Base-by-base conservation (phyloP, 2,113 vertebrate species). In the Lipophrys pholis region DNA sequence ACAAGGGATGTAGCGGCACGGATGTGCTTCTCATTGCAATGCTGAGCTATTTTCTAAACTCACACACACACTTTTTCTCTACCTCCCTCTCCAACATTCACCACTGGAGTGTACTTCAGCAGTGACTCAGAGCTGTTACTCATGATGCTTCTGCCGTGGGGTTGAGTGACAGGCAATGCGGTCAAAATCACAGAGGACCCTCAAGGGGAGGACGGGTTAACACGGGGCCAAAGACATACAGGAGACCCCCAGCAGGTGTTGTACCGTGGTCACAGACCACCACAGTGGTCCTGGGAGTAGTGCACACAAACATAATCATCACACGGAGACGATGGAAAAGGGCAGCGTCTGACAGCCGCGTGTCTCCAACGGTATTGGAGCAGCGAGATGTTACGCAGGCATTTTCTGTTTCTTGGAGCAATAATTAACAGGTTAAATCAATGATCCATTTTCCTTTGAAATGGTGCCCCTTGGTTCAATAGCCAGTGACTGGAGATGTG, bases 1-100 rank as follows among this genome's bases (percentile, higher is more conserved):
- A 85, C 78, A 8, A 52, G 11, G 46, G 69, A 71, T 50, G 74
- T 46, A 15, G 45, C 72, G 62, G 73, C 0, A 0, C 10, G n/a
- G 57, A 45, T 78, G 81, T 82, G 88, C 75, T 50, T 67, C 0
- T 80, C 80, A 89, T 90, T 54, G 81, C 76, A 84, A 88, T 87
- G 76, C 51, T 3, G 54, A 59, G 50, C 57, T 15, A 55, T 66
- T 80, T 76, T 62, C 56, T 36, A 66, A 70, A 73, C 40, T 60
- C 59, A 1, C 0, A 35, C 17, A 8, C 65, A 30, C 21, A 30
- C 21, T 30, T 30, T 30, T 4, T 61, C 50, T 60, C 49, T 68
- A 15, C 12, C 16, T 59, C 59, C 55, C 38, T 40, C 43, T 61
- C 35, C 2, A 61, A 30, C 65, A 78, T 67, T 66, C 48, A 46